A percentile compares a stretch with the other conserved stretches of the same genome.
Evolutionary conservation across 2,113 vertebrate species (phyloP).

Genomic region (Ptyas mucosa): DNA sequence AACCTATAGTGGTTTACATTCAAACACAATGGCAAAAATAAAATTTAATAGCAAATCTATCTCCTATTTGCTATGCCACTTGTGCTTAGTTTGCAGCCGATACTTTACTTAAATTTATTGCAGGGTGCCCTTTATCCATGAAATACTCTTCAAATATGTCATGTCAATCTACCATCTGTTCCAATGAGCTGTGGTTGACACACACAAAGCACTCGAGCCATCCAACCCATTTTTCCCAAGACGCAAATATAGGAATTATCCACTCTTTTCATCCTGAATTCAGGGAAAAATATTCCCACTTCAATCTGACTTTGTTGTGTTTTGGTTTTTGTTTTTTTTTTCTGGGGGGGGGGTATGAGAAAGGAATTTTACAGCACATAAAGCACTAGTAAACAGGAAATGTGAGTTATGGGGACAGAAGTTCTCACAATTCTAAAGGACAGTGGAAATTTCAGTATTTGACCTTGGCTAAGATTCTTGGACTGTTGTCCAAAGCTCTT

Average conservation of each 20-base stretch:
- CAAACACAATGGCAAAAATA: background rate
- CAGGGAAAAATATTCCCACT: background rate
- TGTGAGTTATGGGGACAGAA: constrained; percentile 20
- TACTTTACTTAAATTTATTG: background rate
- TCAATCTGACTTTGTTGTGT: background rate
- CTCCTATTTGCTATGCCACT: background rate
- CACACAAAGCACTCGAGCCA: background rate
- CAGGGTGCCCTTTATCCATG: background rate
- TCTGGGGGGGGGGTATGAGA: background rate
- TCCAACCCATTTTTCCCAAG: background rate
- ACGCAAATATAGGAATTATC: background rate
- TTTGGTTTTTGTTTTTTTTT: background rate
- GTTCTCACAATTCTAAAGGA: constrained; percentile 8
- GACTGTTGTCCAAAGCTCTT: constrained; percentile 3
- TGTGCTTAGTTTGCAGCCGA: background rate
- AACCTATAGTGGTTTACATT: background rate
- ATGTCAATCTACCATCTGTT: background rate
- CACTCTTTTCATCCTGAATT: background rate
- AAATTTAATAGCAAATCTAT: background rate
- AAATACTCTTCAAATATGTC: background rate
- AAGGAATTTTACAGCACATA: constrained; percentile 44
- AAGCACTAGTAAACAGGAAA: constrained; percentile 33
- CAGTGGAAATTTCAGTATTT: background rate
- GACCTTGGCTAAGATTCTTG: constrained; percentile 19
- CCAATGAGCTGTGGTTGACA: background rate